Evolutionary conservation across 2,888 invertebrate species (phyloP), one percentile per base, ranked within the genome.

Genomic region (Drosophila mercatorum): DNA sequence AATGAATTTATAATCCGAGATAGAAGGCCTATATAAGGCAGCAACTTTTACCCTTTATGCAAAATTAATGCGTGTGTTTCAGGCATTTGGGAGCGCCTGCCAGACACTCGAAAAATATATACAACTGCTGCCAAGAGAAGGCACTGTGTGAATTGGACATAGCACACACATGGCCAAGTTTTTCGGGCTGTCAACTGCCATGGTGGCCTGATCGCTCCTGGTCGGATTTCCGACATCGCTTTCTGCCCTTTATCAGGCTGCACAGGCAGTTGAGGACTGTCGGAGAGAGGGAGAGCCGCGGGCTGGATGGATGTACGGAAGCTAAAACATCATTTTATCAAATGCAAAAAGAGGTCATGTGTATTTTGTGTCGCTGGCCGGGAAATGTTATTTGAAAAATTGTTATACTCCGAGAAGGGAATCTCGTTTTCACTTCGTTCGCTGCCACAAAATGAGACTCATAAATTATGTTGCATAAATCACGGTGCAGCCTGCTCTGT

Each of bases 391-490:
- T 52, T 78, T 78, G 69, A 76, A 70, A 81, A 61, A 77, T 81
- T 81, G 70, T 69, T 66, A 22, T 57, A 5, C 58, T 22, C 14
- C 49, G 56, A 40, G n/a, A 47, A 28, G 59, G 40, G 34, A 55
- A 55, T 60, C 64, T 61, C 57, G 57, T 44, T 46, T 43, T 62
- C 49, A 68, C 64, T 59, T 55, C 28, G 38, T 59, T 59, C 28
- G 51, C 40, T 41, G 43, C 61, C 73, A 59, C 72, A 68, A 83
- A 83, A 81, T 75, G 84, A 78, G 80, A 64, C 64, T 78, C 80
- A 83, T 87, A 85, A 84, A 83, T 84, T 66, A 85, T 75, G 74
- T 59, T 68, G 80, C 80, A 83, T 88, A 88, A 85, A 85, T 80
- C 83, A 84, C 72, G 62, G 46, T 68, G 57, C 61, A 72, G 56